Evolutionary conservation across 2,113 vertebrate species (phyloP), one percentile per base, ranked within the genome.

Genomic region (Argyrosomus japonicus): DNA sequence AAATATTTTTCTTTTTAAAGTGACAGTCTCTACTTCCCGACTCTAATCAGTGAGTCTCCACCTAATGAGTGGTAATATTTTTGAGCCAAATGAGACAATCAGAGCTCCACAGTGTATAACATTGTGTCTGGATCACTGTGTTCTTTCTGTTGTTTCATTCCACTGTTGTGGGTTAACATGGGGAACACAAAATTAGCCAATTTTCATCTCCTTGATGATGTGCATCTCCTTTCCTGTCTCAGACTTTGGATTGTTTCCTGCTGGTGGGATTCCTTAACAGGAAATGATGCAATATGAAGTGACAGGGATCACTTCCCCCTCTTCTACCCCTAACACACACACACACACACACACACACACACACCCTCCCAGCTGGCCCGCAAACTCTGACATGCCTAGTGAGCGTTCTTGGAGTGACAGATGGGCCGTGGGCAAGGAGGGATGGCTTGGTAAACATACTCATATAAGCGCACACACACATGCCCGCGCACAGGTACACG

Each of bases 391-490:
- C 77, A 87, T 85, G 80, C 61, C 71, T 57, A 75, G 3, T 84
- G 81, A 88, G 84, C 72, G 82, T 78, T 82, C 68, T 75, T 83
- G 51, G 76, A 81, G 86, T 86, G 88, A 88, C 84, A 90, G 84
- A 90, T 85, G 72, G 76, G 75, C 79, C 14, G n/a, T 10, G 6
- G 81, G 86, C 75, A 68, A 75, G 60, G 60, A 77, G 21, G 73
- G 63, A 68, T 68, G 83, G 80, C 63, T 84, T 78, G 67, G 67
- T 86, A 77, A 80, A 83, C 51, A 72, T 68, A 76, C 60, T 61
- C 68, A 65, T 64, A 73, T 56, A 74, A 62, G 63, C 53, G 57
- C 56, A 62, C 73, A 81, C 47, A 67, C 27, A 62, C 45, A 67
- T 36, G 14, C 65, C 32, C 29, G 36, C 36, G 72, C 62, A 64